Evolutionary conservation across 1,140 invertebrate genomes (phyloP), one percentile per base, ranked within the genome.

Genomic region (Drosophila pectinifera): DNA sequence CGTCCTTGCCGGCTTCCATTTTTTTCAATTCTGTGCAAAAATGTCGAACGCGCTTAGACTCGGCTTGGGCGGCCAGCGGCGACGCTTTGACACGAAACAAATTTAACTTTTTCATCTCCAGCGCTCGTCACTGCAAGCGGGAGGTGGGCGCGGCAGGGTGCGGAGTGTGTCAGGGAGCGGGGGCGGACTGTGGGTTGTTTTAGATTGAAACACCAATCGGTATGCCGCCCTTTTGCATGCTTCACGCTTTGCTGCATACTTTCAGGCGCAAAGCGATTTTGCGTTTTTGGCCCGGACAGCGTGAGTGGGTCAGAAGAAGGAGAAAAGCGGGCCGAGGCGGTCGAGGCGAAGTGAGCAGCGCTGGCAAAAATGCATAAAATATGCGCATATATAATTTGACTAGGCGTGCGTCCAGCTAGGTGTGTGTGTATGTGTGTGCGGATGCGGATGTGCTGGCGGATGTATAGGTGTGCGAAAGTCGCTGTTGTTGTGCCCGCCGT

Each of bases 71-170:
- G 73, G 65, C 78, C 76, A 63, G 45, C 58, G 81, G 76, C 81
- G 57, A 72, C 84, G 84, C 84, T 88, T 88, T 89, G 84, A 89
- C 84, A 89, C 77, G 84, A 88, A 88, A 88, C 84, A 88, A 88
- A 88, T 88, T 88, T 88, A 89, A 89, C 84, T 88, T 88, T 88
- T 88, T 89, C 84, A 88, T 88, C 84, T 88, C 79, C 53, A 88
- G 53, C 53, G 84, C 68, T 65, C 84, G 78, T 57, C 76, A 67
- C 55, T 56, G 54, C 42, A 22, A 49, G 22, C 51, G 41, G 42
- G 13, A 20, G 34, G 13, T 26, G 34, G 34, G 57, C 39, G 24
- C 11, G 14, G 36, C 8, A 31, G 45, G 45, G 22, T 38, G 53
- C 10, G 39, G 36, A 16, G 34, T 13, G 43, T 10, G 43, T 20